Evolutionary conservation across 1,140 invertebrate genomes (phyloP), one percentile per base, ranked within the genome.

Genomic region (Leguminivora glycinivorella): DNA sequence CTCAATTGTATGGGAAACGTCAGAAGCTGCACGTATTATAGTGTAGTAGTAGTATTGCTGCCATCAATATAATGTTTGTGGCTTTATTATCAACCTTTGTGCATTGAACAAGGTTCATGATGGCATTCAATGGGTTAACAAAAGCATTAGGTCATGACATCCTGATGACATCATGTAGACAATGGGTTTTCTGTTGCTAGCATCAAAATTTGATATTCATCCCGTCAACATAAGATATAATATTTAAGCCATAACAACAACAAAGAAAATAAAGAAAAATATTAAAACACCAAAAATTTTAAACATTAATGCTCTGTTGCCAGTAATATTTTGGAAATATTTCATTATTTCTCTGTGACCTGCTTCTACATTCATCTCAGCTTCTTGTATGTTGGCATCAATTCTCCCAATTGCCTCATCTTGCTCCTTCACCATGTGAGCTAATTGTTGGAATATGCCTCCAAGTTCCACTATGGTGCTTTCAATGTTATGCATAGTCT

Each of bases 401-500:
- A 99, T 99, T 86, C 98, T 95, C 80, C 98, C 97, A 19, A 99
- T 98, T 92, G 98, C 97, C 93, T 99, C 99, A 91, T 99, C 98
- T 92, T 99, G 99, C 92, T 99, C 99, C 86, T 99, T 98, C 24
- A 99, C 98, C 98, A 99, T 99, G 83, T 97, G 96, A 19, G 99
- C 98, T 75, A 99, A 92, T 88, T 99, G 98, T 84, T 98, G 96
- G 87, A 99, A 99, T 85, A 99, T 99, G 52, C 97, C 97, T 5
- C 99, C 98, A n/a, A 99, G 92, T 92, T 99, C 99, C 14, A 99
- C 98, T 83, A 99, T 99, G 29, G 98, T 99, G 10, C 97, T 98
- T 92, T 99, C 99, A 83, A 99, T 99, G 88, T 97, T 99, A 88
- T 99, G 98, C 98, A 99, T 99, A 0, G 98, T 98, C 85, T 99